A percentile compares a stretch with the other conserved stretches of the same genome.
phyloP scores from a whole-genome alignment of 2,888 invertebrate species.

The Ophion costatus region DNA sequence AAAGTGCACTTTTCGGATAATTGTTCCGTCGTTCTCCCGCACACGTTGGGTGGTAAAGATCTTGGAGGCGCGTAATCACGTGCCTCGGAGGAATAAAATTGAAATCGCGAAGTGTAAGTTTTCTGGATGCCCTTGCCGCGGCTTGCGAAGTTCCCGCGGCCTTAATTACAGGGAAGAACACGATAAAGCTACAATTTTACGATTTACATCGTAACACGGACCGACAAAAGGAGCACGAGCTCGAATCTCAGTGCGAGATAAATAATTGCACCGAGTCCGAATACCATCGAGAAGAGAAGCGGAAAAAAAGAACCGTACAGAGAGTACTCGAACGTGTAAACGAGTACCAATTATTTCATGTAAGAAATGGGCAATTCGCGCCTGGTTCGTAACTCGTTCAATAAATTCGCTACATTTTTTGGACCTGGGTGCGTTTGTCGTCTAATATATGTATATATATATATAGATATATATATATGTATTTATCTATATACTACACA shows the following conservation, averaged over 20 bases:
- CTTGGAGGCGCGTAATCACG: background rate
- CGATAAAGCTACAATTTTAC: constrained; percentile 47
- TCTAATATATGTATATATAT: too few relatives aligned
- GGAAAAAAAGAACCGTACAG: background rate
- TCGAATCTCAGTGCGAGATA: background rate
- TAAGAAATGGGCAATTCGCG: background rate
- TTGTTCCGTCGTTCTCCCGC: background rate
- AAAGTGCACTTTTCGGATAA: background rate
- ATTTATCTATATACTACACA: too few relatives aligned
- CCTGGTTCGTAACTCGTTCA: background rate
- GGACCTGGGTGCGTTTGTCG: too few relatives aligned
- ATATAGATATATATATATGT: too few relatives aligned
- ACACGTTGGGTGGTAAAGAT: constrained; percentile 5
- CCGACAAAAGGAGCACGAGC: background rate
- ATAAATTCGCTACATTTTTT: constrained; percentile 11
- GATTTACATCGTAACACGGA: constrained; percentile 16
- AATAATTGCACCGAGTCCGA: background rate
- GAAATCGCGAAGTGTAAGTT: background rate
- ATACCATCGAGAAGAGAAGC: constrained; percentile 6
- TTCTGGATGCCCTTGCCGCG: constrained; percentile 16
- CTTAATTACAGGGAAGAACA: constrained; percentile 41
- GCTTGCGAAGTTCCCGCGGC: constrained; percentile 23
- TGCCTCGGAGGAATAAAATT: background rate
- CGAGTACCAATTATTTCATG: constrained; percentile 7
- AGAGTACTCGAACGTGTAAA: background rate